These are phyloP conservation scores for Ceratina calcarata DNA, from an alignment of 1,140 invertebrate species.

Conservation along the genomic window DNA sequence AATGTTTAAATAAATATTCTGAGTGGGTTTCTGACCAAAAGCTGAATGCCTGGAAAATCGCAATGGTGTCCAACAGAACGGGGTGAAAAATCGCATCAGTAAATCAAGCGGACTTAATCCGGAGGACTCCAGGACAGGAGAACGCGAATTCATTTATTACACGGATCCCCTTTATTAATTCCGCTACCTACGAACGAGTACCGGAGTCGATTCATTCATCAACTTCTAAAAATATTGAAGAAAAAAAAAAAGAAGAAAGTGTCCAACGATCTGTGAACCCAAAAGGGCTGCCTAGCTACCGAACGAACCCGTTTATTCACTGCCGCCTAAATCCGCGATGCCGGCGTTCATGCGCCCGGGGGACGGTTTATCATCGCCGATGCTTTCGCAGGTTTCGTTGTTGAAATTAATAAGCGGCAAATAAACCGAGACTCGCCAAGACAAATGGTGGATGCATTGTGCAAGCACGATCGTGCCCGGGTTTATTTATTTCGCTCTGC, in stretches of 20 bases:
- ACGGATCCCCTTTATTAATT: neutral
- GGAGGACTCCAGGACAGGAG: too few relatives aligned
- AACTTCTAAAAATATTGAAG: neutral
- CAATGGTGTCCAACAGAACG: too few relatives aligned
- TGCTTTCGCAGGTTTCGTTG: constrained; percentile 53
- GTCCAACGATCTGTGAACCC: neutral
- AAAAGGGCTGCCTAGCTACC: constrained; percentile 18
- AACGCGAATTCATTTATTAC: neutral
- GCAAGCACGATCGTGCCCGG: constrained; percentile 35
- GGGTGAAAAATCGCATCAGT: neutral
- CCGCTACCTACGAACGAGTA: too few relatives aligned
- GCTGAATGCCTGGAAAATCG: too few relatives aligned
- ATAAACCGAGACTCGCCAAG: constrained; percentile 61
- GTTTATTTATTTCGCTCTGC: constrained; percentile 59
- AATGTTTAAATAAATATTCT: too few relatives aligned
- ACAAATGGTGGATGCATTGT: constrained; percentile 66
- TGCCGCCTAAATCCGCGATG: constrained; percentile 36
- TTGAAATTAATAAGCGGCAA: constrained; percentile 69
- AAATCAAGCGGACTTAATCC: neutral
- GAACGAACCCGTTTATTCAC: constrained; percentile 29
- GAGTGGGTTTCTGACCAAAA: too few relatives aligned
- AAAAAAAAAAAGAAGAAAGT: neutral
- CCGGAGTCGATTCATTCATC: neutral
- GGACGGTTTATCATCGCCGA: constrained; percentile 54
- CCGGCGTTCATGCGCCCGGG: neutral